phyloP scores from a whole-genome alignment of 2,888 invertebrate genomes.

The Phyto melanocephala region DNA sequence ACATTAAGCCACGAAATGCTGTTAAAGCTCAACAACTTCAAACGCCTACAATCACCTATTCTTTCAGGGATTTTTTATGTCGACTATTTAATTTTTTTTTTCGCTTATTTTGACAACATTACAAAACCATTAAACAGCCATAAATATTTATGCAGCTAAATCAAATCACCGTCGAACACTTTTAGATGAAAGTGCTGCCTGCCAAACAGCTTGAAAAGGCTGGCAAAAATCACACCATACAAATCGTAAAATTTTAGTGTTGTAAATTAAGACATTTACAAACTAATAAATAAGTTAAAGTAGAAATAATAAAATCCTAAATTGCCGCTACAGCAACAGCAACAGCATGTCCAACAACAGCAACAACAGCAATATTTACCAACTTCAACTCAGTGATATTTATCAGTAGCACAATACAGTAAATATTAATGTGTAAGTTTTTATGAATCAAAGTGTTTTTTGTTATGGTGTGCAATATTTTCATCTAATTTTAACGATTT shows the following conservation, averaged over 20 bases:
- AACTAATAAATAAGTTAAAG: conserved; percentile 26
- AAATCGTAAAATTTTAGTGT: conserved; percentile 46
- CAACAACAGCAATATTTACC: background rate
- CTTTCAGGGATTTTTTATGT: background rate
- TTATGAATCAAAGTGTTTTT: conserved; percentile 37
- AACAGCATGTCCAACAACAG: too few species aligned
- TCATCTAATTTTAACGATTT: background rate
- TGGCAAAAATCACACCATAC: background rate
- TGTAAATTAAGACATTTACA: conserved; percentile 61
- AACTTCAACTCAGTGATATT: conserved; percentile 6
- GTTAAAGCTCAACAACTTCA: background rate
- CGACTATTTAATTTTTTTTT: background rate
- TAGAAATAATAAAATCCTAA: conserved; percentile 10
- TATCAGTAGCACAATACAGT: conserved; percentile 32
- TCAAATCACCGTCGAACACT: background rate
- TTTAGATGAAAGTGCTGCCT: background rate
- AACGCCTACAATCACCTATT: conserved; percentile 22
- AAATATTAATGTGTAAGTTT: conserved; percentile 35
- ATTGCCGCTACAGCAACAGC: background rate
- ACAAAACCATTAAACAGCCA: conserved; percentile 37
- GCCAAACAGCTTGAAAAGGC: background rate
- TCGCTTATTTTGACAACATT: conserved; percentile 45
- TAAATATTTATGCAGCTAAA: conserved; percentile 3
- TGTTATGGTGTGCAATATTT: background rate
- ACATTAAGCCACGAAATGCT: conserved; percentile 17